Evolutionary conservation across 1,140 invertebrate genomes (phyloP), one percentile per base, ranked within the genome.

Genomic region (Carposina sasakii): DNA sequence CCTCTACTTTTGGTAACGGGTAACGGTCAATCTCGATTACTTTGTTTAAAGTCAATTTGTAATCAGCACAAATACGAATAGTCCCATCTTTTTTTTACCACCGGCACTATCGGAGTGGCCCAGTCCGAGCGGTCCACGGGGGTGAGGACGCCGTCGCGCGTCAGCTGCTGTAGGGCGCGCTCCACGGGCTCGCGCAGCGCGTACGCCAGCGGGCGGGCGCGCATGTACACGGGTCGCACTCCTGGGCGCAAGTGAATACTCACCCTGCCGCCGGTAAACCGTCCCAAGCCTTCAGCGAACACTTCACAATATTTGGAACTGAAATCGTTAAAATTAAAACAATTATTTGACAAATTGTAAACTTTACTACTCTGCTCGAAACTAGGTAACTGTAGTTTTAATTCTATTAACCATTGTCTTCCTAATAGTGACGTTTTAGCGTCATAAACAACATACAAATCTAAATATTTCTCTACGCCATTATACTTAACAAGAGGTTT

Each of bases 61-160:
- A 37, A 16, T 37, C 34, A 37, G 34, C 34, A 19, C 34, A 37
- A 19, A 37, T 37, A 4, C 34, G 13, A 13, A 37, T 37, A 12
- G 6, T 37, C 17, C 34, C 34, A 13, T 41, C 39, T n/a, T 15
- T 41, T 41, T 24, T 44, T 44, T 28, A 42, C 21, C 2, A 42
- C 40, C 6, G 40, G 60, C 0, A 89, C 87, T 5, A 89, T 57
- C 0, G 85, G 86, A 2, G 86, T 76, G 6, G 78, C 85, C 87
- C 86, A 89, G 28, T 85, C 71, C n/a, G 70, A 76, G 52, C 57
- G 52, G 36, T 75, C 63, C 15, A 85, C 71, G 36, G 47, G 56
- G 34, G 40, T 39, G 36, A 42, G 28, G 24, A 34, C n/a, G 5
- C 19, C 47, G 16, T 40, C 46, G 40, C 4, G 19, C 40, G n/a